Percentiles rank a stretch among this genome's conserved stretches.
These are phyloP conservation scores for Trissolcus basalis DNA, from an alignment of 1,140 invertebrate genomes.

Conservation along the genomic window DNA sequence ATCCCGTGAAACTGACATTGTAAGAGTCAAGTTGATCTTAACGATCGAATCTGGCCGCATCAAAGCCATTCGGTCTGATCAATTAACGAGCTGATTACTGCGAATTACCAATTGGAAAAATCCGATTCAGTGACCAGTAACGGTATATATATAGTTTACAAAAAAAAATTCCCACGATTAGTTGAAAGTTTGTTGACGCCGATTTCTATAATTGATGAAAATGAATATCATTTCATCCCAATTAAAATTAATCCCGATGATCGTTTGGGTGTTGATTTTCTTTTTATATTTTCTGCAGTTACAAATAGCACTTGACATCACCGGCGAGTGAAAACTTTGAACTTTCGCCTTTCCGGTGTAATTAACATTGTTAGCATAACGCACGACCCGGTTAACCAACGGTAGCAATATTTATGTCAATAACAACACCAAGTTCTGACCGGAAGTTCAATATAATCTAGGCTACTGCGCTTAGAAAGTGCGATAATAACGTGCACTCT, in stretches of 20 bases:
- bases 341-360: conserved; percentile 3
- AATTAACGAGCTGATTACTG: too few relatives aligned
- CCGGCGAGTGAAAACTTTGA: conserved; percentile 9
- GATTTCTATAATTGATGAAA: too few relatives aligned
- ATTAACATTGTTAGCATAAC: conserved; percentile 41
- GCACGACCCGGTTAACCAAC: conserved; percentile 64
- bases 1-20: background rate
- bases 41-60: background rate
- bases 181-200: too few relatives aligned
- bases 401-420: conserved; percentile 64
- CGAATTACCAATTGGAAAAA: too few relatives aligned
- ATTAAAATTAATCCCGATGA: too few relatives aligned
- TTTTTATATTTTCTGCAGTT: too few relatives aligned
- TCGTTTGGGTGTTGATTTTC: too few relatives aligned
- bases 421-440: conserved; percentile 39
- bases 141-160: too few relatives aligned
- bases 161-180: too few relatives aligned
- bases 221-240: too few relatives aligned
- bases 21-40: background rate
- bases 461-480: conserved; percentile 52
- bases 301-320: conserved; percentile 11
- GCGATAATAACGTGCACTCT: conserved; percentile 40
- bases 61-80: background rate
- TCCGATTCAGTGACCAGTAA: too few relatives aligned
- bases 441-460: conserved; percentile 56